Evolutionary conservation across 2,888 invertebrate species (phyloP).

Genomic region (Sclerodermus sp.): DNA sequence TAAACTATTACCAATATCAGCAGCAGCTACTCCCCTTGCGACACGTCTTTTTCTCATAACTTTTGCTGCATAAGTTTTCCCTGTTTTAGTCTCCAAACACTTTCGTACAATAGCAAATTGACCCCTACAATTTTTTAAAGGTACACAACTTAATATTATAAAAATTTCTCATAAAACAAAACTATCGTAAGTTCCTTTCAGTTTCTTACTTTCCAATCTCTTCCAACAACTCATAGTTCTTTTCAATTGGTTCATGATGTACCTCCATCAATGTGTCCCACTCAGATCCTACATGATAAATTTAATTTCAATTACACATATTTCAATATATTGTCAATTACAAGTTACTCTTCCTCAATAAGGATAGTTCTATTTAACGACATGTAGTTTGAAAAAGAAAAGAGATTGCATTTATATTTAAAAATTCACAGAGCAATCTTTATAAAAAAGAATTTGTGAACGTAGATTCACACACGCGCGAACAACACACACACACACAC

Average conservation of each 20-base stretch:
- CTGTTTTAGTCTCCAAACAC: conserved; percentile 60
- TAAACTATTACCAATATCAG: conserved; percentile 64
- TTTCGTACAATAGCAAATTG: conserved; percentile 68
- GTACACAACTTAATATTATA: not conserved
- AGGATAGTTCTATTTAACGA: too few species aligned
- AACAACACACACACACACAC: too few species aligned
- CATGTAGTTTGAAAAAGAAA: too few species aligned
- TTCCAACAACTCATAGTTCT: conserved; percentile 61
- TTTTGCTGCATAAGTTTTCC: conserved; percentile 66
- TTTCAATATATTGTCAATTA: too few species aligned
- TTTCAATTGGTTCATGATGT: conserved; percentile 60
- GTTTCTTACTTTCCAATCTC: conserved; percentile 62
- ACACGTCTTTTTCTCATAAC: conserved; percentile 65
- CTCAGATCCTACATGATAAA: conserved; percentile 39
- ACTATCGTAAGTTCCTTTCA: not conserved
- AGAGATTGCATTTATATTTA: too few species aligned
- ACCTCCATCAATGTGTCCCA: conserved; percentile 58
- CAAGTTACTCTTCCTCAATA: too few species aligned
- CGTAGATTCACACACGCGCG: too few species aligned
- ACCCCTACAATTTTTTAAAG: conserved; percentile 57
- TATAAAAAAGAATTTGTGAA: too few species aligned
- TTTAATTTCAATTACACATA: too few species aligned
- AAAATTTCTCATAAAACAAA: not conserved
- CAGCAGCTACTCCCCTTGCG: conserved; percentile 63
- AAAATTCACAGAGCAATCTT: too few species aligned